These are phyloP conservation scores for Oncorhynchus tshawytscha DNA, from an alignment of 2,113 vertebrate genomes.

Conservation along the genomic window DNA sequence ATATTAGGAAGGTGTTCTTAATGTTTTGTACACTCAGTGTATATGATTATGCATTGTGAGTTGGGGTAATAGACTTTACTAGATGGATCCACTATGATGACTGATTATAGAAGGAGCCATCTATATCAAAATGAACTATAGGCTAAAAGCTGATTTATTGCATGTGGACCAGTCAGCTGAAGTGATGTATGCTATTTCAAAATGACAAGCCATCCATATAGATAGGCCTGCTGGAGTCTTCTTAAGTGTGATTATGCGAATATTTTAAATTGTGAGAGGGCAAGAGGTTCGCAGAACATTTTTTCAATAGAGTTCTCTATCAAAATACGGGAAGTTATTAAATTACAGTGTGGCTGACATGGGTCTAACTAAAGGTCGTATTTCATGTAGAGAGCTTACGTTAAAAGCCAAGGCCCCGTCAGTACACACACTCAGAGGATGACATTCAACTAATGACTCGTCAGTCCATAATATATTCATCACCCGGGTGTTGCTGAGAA, in stretches of 20 bases:
- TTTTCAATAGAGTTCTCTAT: constrained; percentile 41
- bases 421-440: constrained; percentile 45
- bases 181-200: not conserved
- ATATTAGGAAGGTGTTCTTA: too few relatives aligned
- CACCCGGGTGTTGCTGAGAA: constrained; percentile 56
- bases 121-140: not conserved
- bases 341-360: constrained; percentile 48
- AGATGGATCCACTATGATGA: not conserved
- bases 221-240: not conserved
- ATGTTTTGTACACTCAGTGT: too few relatives aligned
- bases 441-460: constrained; percentile 67
- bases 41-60: too few relatives aligned
- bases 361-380: constrained; percentile 51
- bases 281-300: constrained; percentile 26
- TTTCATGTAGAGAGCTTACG: constrained; percentile 50
- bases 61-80: too few relatives aligned
- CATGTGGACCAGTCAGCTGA: too few relatives aligned
- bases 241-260: not conserved
- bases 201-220: not conserved
- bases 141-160: too few relatives aligned
- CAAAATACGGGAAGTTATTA: constrained; percentile 52
- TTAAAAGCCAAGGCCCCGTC: constrained; percentile 44
- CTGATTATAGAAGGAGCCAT: not conserved
- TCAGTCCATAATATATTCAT: constrained; percentile 55
- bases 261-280: not conserved